Conservation (phyloP, 2,113 vertebrate species). For the Lagopus muta region DNA sequence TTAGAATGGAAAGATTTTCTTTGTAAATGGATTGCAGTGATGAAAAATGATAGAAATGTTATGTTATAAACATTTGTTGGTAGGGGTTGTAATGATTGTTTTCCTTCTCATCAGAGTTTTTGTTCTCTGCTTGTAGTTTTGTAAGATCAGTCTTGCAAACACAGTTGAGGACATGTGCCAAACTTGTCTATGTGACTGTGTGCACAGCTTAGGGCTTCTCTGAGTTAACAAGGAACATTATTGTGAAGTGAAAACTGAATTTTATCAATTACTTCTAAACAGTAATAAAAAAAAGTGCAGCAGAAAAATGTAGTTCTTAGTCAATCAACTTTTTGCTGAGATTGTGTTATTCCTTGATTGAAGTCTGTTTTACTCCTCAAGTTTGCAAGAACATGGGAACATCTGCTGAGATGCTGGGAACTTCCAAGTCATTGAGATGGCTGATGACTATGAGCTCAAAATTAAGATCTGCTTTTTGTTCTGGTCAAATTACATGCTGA, state of each 20-base stretch:
- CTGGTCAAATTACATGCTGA: not conserved
- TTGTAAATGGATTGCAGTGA: not conserved
- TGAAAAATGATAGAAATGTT: not conserved
- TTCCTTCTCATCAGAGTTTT: not conserved
- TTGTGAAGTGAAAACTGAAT: not conserved
- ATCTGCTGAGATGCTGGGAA: not conserved
- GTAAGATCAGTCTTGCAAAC: not conserved
- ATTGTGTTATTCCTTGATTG: not conserved
- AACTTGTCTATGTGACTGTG: not conserved
- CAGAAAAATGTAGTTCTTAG: not conserved
- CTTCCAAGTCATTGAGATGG: not conserved
- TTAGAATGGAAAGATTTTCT: not conserved
- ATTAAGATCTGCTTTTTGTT: not conserved
- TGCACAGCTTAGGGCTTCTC: not conserved
- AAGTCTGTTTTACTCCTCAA: not conserved
- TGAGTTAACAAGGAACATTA: not conserved
- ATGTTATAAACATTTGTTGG: rapidly evolving
- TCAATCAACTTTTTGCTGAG: not conserved
- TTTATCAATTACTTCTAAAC: not conserved
- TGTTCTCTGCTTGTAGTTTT: not conserved
- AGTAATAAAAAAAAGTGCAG: not conserved
- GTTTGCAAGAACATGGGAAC: not conserved
- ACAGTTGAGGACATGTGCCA: not conserved
- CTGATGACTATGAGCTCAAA: not conserved
- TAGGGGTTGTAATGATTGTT: not conserved